Evolutionary conservation across 2,888 invertebrate species (phyloP).

Genomic region (Dioctria rufipes): DNA sequence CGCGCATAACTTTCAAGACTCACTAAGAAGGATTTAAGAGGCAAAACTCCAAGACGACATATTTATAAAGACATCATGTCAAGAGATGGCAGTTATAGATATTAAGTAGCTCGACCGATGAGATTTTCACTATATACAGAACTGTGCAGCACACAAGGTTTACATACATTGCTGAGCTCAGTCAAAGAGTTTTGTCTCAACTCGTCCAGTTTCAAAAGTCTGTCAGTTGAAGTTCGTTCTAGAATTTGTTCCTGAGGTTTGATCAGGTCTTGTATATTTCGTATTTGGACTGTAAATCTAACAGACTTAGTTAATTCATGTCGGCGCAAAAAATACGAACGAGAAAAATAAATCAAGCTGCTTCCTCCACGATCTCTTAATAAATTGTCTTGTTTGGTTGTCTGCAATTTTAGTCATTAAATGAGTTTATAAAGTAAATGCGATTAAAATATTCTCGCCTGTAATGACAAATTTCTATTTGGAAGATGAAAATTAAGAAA

Average conservation of each 20-base stretch:
- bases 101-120: conserved; percentile 53
- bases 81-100: conserved; percentile 55
- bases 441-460: conserved; percentile 40
- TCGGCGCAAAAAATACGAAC: conserved; percentile 57
- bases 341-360: conserved; percentile 62
- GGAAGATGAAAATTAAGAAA: neutral
- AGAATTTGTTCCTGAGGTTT: conserved; percentile 18
- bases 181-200: conserved; percentile 32
- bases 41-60: conserved; percentile 43
- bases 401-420: conserved; percentile 41
- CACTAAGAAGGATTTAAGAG: conserved; percentile 51
- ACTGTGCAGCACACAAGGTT: neutral
- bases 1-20: conserved; percentile 47
- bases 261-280: conserved; percentile 19
- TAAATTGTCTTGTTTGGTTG: conserved; percentile 49
- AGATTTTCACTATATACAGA: conserved; percentile 35
- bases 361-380: conserved; percentile 63
- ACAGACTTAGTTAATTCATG: conserved; percentile 61
- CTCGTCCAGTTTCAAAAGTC: neutral
- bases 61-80: conserved; percentile 56
- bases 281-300: conserved; percentile 56
- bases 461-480: neutral
- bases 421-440: conserved; percentile 46
- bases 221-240: neutral
- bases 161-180: neutral